Evolutionary conservation across 1,140 invertebrate species (phyloP), one percentile per base, ranked within the genome.

Genomic region (Palaemon carinicauda): DNA sequence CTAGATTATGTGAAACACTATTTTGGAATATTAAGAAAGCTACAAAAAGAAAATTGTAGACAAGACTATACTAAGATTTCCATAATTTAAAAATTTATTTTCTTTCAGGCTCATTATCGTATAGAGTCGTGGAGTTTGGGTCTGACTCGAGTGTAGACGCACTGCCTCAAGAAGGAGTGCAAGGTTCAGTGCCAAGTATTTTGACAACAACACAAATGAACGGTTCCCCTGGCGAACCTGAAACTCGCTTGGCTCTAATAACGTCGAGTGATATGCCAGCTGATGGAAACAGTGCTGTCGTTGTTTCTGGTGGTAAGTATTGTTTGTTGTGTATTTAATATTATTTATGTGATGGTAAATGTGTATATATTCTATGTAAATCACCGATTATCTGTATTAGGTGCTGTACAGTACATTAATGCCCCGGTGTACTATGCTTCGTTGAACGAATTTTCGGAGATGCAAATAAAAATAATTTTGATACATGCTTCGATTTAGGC

Each of bases 91-190:
- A 19, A 12, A n/a, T 14, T n/a, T 33, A 19, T 81, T 65, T 27
- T 52, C 21, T 41, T 71, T 21, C 71, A 83, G 81, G 81, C 54
- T 73, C 83, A 53, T 65, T 86, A 65, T 56, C 83, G 12, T 86
- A 86, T 31, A 65, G 83, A 24, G 83, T 86, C 51, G 83, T 86
- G 41, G 75, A 86, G 65, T 86, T 86, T 41, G 50, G 65, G 51
- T 51, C 83, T 29, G 83, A 86, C 50, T 75, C 75, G 12, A 52
- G 52, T 17, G 83, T 86, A 31, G 83, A 86, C 33, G 50, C 71
- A 24, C 21, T 85, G 27, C 83, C 56, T 12, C 75, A 80, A 21
- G 60, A 77, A n/a, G 65, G 41, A 21, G 83, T 86, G 17, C 75
- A 52, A 24, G 60, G 60, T 9, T 54, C 83, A 21, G 83, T 86